A percentile compares a stretch with the other conserved stretches of the same genome.
Evolutionary conservation across 2,113 vertebrate species (phyloP).

Genomic region (human (Homo sapiens)): GRCh38 chr21:25988001-25988500

Average conservation of each 20-base stretch:
- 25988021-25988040: fast-evolving
- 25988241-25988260: too few species aligned
- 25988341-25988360: background rate
- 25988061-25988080: background rate
- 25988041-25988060: fast-evolving
- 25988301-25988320: fast-evolving
- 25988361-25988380: background rate
- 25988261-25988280: fast-evolving
- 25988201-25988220: background rate
- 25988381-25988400: background rate
- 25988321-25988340: too few species aligned
- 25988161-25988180: background rate
- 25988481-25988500: too few species aligned
- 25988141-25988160: background rate
- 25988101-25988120: background rate
- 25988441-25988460: too few species aligned
- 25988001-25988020: background rate
- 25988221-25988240: background rate
- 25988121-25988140: background rate
- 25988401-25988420: background rate
- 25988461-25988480: too few species aligned
- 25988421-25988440: too few species aligned
- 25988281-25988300: fast-evolving
- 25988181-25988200: background rate
- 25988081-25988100: background rate